Percentiles rank a stretch among this genome's conserved stretches.
Conservation (phyloP, 2,797 vertebrate genomes). For the Cetoscarus ocellatus region DNA sequence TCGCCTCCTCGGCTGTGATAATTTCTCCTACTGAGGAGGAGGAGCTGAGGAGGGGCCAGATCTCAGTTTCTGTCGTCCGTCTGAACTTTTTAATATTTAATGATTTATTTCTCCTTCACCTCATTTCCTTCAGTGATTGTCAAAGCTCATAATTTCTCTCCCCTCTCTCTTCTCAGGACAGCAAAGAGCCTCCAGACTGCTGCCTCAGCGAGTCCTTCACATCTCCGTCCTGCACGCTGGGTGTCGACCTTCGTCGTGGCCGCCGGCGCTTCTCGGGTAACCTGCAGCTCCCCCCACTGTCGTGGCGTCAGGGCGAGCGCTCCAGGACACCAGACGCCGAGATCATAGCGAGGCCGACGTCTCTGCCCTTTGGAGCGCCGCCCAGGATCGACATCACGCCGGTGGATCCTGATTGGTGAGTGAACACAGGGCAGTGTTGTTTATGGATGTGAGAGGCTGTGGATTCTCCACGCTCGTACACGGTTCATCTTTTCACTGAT, state of each 20-base stretch:
- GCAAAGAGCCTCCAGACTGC: slow-evolving; percentile 89
- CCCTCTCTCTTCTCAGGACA: slow-evolving; percentile 78
- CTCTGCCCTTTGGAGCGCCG: slow-evolving; percentile 88
- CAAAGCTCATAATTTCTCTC: background rate
- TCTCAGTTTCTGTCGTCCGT: no score
- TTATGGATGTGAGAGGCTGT: no score
- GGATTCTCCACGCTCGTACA: no score
- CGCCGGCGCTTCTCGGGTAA: slow-evolving; percentile 93
- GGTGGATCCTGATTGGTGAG: slow-evolving; percentile 92
- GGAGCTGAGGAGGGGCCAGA: no score
- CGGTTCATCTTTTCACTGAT: no score
- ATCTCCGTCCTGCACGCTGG: slow-evolving; percentile 89
- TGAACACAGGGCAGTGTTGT: slow-evolving; percentile 13
- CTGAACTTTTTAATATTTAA: no score
- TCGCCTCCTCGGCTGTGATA: no score
- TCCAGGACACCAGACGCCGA: slow-evolving; percentile 91
- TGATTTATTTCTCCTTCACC: no score
- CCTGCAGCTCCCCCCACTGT: slow-evolving; percentile 92
- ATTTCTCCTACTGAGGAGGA: no score
- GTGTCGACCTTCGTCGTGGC: slow-evolving; percentile 92
- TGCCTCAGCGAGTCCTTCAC: slow-evolving; percentile 92
- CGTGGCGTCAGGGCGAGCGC: slow-evolving; percentile 91
- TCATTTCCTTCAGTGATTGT: background rate
- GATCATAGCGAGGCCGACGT: slow-evolving; percentile 89
- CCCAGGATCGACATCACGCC: slow-evolving; percentile 96